phyloP scores from a whole-genome alignment of 2,113 vertebrate genomes.

The Progne subis region DNA sequence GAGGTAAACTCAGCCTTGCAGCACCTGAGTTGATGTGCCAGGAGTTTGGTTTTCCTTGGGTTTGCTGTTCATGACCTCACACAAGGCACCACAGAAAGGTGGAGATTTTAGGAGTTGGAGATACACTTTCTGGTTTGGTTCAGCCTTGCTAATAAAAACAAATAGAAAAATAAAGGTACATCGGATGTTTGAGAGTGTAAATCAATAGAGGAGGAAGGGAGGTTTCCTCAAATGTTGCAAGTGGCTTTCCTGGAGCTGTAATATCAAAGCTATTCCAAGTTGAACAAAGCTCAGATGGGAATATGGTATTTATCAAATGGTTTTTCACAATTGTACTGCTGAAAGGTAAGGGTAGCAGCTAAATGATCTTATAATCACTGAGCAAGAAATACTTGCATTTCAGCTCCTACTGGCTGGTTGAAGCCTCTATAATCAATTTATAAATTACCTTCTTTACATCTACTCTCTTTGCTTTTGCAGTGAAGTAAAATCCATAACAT shows the following conservation, averaged over 20 bases:
- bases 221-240: background rate
- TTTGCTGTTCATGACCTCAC: background rate
- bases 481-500: background rate
- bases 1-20: background rate
- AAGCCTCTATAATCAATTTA: background rate
- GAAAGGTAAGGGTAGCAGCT: background rate
- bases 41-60: fast-evolving
- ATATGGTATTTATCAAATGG: background rate
- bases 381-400: background rate
- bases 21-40: fast-evolving
- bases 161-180: background rate
- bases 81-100: background rate
- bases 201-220: background rate
- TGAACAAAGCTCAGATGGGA: background rate
- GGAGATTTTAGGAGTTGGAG: background rate
- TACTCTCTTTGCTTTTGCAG: background rate
- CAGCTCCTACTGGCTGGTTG: background rate
- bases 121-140: background rate
- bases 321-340: background rate
- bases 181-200: background rate
- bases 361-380: background rate
- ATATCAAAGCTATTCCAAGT: background rate
- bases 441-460: background rate
- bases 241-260: background rate
- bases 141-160: background rate